Conservation (phyloP, 2,888 invertebrate species). For the Pseudoips prasinana region DNA sequence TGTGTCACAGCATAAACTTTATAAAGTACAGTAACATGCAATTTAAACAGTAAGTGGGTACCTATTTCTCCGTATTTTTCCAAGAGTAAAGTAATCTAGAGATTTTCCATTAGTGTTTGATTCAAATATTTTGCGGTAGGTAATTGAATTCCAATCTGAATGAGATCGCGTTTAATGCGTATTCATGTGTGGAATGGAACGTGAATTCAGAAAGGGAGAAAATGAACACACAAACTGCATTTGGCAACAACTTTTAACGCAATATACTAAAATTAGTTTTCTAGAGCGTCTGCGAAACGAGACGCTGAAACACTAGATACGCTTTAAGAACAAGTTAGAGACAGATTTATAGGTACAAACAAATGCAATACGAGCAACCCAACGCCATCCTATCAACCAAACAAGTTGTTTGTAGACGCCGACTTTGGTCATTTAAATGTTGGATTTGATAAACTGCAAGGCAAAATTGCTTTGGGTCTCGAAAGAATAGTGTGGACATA, state of each 20-base stretch:
- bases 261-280: conserved; percentile 76
- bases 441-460: conserved; percentile 69
- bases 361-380: conserved; percentile 56
- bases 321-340: conserved; percentile 73
- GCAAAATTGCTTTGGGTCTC: conserved; percentile 51
- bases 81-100: conserved; percentile 8
- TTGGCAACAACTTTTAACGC: conserved; percentile 75
- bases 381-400: conserved; percentile 61
- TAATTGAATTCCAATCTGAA: conserved; percentile 27
- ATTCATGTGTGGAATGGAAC: conserved; percentile 25
- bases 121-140: conserved; percentile 19
- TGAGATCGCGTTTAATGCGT: conserved; percentile 23
- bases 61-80: too few species aligned
- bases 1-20: too few species aligned
- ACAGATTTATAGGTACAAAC: conserved; percentile 74
- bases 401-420: conserved; percentile 66
- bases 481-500: conserved; percentile 43
- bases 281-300: conserved; percentile 57
- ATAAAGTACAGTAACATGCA: too few species aligned
- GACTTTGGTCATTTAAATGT: conserved; percentile 77
- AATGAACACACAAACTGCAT: conserved; percentile 56
- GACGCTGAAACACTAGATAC: conserved; percentile 66
- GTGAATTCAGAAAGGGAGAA: conserved; percentile 23
- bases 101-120: conserved; percentile 19
- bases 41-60: too few species aligned